Percentiles rank a stretch among this genome's conserved stretches.
These are phyloP conservation scores for Diabrotica balteata DNA, from an alignment of 2,888 invertebrate species.

Conservation along the genomic window DNA sequence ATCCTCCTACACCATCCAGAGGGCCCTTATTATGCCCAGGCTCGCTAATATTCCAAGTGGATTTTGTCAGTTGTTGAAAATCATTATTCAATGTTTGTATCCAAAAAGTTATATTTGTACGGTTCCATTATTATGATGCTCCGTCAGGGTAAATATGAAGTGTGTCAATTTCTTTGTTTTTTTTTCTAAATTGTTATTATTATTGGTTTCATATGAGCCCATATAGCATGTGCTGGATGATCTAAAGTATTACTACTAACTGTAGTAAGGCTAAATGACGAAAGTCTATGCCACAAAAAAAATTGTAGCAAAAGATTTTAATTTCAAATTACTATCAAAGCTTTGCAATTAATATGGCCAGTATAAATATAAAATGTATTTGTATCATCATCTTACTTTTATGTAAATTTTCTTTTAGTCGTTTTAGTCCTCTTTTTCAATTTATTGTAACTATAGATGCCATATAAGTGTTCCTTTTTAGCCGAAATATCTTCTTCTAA, in stretches of 20 bases:
- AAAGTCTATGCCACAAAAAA: too few species aligned
- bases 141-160: slow-evolving; percentile 24
- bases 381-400: too few species aligned
- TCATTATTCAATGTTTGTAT: slow-evolving; percentile 21
- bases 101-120: slow-evolving; percentile 19
- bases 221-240: background rate
- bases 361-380: slow-evolving; percentile 5
- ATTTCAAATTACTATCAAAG: slow-evolving; percentile 4
- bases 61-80: slow-evolving; percentile 12
- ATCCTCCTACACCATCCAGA: slow-evolving; percentile 53
- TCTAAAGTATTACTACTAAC: too few species aligned
- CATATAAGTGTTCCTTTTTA: slow-evolving; percentile 22
- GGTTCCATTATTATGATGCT: slow-evolving; percentile 8
- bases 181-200: slow-evolving; percentile 13
- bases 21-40: slow-evolving; percentile 55
- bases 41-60: slow-evolving; percentile 51
- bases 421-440: too few species aligned
- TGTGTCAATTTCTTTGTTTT: slow-evolving; percentile 14
- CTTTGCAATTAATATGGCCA: slow-evolving; percentile 8
- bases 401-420: too few species aligned
- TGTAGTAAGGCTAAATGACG: too few species aligned
- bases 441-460: background rate
- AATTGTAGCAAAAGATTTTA: slow-evolving; percentile 24
- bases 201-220: slow-evolving; percentile 16
- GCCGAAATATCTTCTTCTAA: slow-evolving; percentile 14